Conservation (phyloP, 2,797 vertebrate genomes). For the Poecilia velifera region DNA sequence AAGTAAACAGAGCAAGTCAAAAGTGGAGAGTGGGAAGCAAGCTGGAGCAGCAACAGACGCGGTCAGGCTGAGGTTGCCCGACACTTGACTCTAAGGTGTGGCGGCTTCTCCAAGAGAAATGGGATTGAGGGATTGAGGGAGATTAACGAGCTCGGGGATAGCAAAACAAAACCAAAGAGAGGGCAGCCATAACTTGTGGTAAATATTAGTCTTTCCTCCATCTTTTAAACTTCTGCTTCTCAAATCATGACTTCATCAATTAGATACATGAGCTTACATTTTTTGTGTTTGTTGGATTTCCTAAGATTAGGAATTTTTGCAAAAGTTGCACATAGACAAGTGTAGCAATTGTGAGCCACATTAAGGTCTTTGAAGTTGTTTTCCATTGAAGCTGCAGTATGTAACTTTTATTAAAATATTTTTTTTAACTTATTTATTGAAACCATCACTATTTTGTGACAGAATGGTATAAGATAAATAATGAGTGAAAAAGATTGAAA, state of each 20-base stretch:
- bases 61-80: conserved; percentile 47
- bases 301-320: background rate
- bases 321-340: background rate
- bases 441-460: no score
- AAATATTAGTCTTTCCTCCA: background rate
- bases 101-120: conserved; percentile 47
- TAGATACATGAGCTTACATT: background rate
- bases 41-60: conserved; percentile 22
- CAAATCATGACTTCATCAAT: background rate
- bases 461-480: no score
- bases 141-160: conserved; percentile 35
- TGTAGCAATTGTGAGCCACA: background rate
- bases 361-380: background rate
- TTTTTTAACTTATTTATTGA: no score
- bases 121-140: conserved; percentile 66
- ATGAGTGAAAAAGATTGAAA: no score
- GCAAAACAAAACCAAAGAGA: conserved; percentile 24
- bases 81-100: conserved; percentile 58
- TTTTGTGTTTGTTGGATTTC: background rate
- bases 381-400: background rate
- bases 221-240: background rate
- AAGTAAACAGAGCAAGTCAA: conserved; percentile 13
- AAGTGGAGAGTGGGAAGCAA: conserved; percentile 11
- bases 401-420: no score
- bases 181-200: background rate